Evolutionary conservation across 2,888 invertebrate species (phyloP).

Genomic region (Rhagium mordax): DNA sequence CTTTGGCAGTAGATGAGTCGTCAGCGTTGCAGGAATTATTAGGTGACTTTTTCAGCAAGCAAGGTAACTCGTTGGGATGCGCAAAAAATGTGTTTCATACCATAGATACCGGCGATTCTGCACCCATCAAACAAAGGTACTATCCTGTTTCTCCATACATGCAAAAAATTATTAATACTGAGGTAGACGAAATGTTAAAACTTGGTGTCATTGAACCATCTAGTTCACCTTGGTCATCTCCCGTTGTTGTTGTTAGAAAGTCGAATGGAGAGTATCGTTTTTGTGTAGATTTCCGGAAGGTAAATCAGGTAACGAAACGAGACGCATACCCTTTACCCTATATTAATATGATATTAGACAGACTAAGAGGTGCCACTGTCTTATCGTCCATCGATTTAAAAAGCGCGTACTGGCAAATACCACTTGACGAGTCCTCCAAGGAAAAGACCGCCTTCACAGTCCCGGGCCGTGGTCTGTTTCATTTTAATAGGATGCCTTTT

Average conservation of each 20-base stretch:
- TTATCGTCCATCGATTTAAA: conserved; percentile 19
- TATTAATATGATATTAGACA: not conserved
- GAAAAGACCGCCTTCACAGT: conserved; percentile 8
- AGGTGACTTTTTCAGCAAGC: too few relatives aligned
- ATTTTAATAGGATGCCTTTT: not conserved
- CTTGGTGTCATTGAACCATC: not conserved
- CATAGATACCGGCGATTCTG: too few relatives aligned
- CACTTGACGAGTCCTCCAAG: not conserved
- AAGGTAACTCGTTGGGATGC: too few relatives aligned
- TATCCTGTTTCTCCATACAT: too few relatives aligned
- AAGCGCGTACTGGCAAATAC: conserved; percentile 5
- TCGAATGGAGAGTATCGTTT: not conserved
- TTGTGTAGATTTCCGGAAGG: not conserved
- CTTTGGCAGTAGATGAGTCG: too few relatives aligned
- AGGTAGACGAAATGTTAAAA: not conserved
- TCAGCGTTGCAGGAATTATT: too few relatives aligned
- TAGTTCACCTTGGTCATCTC: not conserved
- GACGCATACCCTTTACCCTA: not conserved
- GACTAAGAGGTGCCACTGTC: not conserved
- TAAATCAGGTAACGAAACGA: not conserved
- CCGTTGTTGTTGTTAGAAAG: not conserved
- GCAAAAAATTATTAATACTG: too few relatives aligned
- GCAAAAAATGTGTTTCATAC: too few relatives aligned
- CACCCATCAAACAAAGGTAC: too few relatives aligned
- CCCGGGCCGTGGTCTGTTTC: not conserved